Evolutionary conservation across 2,113 vertebrate species (phyloP).

Genomic region (Piaya cayana): DNA sequence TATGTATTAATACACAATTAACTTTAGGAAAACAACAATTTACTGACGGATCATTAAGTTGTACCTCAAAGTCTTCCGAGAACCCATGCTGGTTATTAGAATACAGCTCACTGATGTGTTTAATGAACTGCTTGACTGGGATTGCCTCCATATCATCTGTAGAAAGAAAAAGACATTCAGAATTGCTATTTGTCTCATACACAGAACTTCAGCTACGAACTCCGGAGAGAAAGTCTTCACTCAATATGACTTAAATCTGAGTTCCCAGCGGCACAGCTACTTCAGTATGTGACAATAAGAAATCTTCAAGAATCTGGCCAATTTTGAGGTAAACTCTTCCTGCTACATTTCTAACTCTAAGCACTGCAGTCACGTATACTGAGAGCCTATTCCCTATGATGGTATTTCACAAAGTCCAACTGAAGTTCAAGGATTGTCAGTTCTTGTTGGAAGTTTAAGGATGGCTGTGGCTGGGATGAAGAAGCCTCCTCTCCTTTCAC

Average conservation of each 20-base stretch:
- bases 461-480: neutral
- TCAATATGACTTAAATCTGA: neutral
- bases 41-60: constrained; percentile 36
- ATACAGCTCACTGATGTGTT: constrained; percentile 89
- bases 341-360: neutral
- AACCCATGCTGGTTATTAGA: constrained; percentile 91
- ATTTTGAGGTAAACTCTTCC: neutral
- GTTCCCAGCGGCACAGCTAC: neutral
- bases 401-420: neutral
- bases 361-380: neutral
- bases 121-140: constrained; percentile 90
- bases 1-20: constrained; percentile 22
- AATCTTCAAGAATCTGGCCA: neutral
- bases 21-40: constrained; percentile 19
- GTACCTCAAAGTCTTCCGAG: constrained; percentile 94
- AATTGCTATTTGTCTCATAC: constrained; percentile 15
- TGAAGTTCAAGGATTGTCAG: neutral
- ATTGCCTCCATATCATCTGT: constrained; percentile 95
- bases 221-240: neutral
- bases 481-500: neutral
- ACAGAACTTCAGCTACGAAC: neutral
- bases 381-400: neutral
- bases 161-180: constrained; percentile 47
- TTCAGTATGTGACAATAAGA: neutral
- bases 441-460: neutral